phyloP scores from a whole-genome alignment of 2,888 invertebrate genomes.

The Xestia sexstrigata region DNA sequence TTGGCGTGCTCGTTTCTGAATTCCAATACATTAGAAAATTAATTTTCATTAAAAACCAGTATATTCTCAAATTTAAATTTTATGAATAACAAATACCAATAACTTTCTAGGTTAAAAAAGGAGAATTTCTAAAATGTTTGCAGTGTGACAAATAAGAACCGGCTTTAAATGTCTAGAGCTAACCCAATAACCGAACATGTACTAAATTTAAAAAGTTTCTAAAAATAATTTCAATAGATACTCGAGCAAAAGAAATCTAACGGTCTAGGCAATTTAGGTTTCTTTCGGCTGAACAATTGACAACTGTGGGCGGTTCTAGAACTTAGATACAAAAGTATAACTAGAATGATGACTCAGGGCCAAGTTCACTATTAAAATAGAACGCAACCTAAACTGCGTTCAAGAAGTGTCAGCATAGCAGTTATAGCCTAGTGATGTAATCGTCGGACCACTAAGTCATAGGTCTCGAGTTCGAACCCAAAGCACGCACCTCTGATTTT shows the following conservation, averaged over 20 bases:
- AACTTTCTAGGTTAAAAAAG: not conserved
- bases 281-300: not conserved
- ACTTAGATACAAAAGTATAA: not conserved
- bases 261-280: conserved; percentile 16
- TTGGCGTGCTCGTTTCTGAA: not conserved
- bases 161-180: too few species aligned
- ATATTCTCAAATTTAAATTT: not conserved
- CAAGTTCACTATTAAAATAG: not conserved
- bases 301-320: not conserved
- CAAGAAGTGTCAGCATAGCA: not conserved
- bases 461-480: too few species aligned
- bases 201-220: conserved; percentile 15
- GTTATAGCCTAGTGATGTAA: too few species aligned
- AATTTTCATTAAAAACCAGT: not conserved
- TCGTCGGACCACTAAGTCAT: too few species aligned
- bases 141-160: not conserved
- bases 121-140: too few species aligned
- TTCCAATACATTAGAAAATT: not conserved
- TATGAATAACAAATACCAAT: not conserved
- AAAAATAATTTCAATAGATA: conserved; percentile 7
- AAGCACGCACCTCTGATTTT: too few species aligned
- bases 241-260: conserved; percentile 8
- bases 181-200: not conserved
- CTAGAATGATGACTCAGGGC: conserved; percentile 4
- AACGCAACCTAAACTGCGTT: not conserved